Evolutionary conservation across 1,140 invertebrate genomes (phyloP).

Genomic region (Oncopodura yosiiana): DNA sequence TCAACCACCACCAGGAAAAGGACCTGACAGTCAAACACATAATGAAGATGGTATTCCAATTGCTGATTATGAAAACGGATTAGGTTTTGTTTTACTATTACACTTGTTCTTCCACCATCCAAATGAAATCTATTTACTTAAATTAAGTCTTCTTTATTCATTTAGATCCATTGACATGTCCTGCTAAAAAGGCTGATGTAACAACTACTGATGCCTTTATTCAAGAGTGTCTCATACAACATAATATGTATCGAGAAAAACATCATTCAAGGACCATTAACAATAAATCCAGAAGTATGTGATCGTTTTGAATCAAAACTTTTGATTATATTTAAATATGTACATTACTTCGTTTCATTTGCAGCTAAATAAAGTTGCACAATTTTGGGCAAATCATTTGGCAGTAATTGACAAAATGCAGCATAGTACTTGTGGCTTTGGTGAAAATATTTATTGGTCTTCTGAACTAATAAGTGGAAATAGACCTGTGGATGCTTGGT

Average conservation of each 20-base stretch:
- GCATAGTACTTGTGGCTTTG: slow-evolving; percentile 42
- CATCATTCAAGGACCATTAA: slow-evolving; percentile 59
- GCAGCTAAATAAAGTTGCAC: slow-evolving; percentile 57
- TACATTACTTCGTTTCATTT: slow-evolving; percentile 4
- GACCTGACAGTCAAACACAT: background rate
- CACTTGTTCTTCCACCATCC: background rate
- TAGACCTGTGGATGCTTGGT: slow-evolving; percentile 13
- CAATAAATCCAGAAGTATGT: slow-evolving; percentile 58
- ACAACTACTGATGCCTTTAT: too few relatives aligned
- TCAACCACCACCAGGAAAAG: background rate
- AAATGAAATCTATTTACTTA: too few relatives aligned
- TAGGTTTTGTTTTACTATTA: background rate
- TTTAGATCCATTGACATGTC: too few relatives aligned
- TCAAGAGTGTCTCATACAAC: too few relatives aligned
- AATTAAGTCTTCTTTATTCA: too few relatives aligned
- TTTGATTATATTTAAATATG: background rate
- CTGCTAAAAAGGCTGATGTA: too few relatives aligned
- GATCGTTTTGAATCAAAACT: slow-evolving; percentile 2
- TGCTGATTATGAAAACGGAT: background rate
- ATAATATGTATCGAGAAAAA: slow-evolving; percentile 61
- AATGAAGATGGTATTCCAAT: background rate
- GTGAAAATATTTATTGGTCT: slow-evolving; percentile 25
- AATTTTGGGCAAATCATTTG: slow-evolving; percentile 71
- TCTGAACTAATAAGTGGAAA: background rate
- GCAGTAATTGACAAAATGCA: slow-evolving; percentile 56